Conservation (phyloP, 2,888 invertebrate genomes). For the Conistra vaccinii region DNA sequence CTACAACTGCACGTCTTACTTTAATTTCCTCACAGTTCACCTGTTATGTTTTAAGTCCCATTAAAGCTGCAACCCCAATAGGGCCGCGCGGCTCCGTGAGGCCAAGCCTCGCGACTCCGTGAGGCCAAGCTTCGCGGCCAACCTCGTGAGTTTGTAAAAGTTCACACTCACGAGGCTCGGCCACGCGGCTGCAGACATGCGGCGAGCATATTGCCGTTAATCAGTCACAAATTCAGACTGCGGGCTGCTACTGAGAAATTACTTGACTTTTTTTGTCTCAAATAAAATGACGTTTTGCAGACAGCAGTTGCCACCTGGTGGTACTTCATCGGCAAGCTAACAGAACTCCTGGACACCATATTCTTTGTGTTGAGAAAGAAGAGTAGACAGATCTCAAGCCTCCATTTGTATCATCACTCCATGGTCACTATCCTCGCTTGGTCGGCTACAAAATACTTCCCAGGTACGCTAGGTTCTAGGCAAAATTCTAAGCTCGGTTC, state of each 20-base stretch:
- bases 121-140: no score
- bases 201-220: no score
- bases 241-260: not conserved
- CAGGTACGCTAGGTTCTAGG: slow-evolving; percentile 79
- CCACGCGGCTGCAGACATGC: no score
- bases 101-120: no score
- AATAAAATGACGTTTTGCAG: slow-evolving; percentile 33
- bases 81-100: no score
- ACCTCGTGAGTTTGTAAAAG: no score
- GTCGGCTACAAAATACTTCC: slow-evolving; percentile 93
- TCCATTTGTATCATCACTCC: slow-evolving; percentile 97
- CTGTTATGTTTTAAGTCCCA: no score
- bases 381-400: slow-evolving; percentile 95
- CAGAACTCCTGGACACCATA: slow-evolving; percentile 94
- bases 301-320: slow-evolving; percentile 85
- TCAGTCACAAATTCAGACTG: no score
- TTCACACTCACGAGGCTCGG: no score
- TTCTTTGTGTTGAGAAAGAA: slow-evolving; percentile 97
- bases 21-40: not conserved
- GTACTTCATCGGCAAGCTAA: slow-evolving; percentile 94
- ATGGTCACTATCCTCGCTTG: slow-evolving; percentile 93
- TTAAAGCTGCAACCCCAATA: no score
- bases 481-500: not conserved
- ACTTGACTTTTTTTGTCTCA: not conserved
- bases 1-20: not conserved